These are phyloP conservation scores for Machimus rusticus DNA, from an alignment of 2,888 invertebrate genomes.

Conservation along the genomic window DNA sequence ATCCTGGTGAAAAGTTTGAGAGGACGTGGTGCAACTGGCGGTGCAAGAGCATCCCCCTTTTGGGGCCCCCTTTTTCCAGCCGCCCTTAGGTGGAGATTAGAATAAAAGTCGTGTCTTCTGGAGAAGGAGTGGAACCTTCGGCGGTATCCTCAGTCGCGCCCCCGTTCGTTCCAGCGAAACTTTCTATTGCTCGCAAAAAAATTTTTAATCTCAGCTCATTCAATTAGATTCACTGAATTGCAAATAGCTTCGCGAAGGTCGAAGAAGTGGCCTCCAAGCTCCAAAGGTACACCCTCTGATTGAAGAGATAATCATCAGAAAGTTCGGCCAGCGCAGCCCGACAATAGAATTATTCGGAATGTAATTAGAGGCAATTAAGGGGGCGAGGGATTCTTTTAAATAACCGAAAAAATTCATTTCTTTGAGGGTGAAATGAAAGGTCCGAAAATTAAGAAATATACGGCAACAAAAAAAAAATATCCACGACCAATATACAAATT, in stretches of 20 bases:
- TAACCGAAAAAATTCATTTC: conserved; percentile 5
- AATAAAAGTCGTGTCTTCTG: not conserved
- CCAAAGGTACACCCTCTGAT: not conserved
- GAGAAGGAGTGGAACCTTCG: not conserved
- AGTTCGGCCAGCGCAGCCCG: not conserved
- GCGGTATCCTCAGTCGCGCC: not conserved
- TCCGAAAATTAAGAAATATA: not conserved
- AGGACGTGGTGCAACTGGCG: not conserved
- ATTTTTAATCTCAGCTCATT: not conserved
- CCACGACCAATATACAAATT: not conserved
- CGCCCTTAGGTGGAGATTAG: not conserved
- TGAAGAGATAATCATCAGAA: not conserved
- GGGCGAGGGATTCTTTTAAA: conserved; percentile 4
- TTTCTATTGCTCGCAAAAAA: not conserved
- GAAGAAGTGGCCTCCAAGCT: not conserved
- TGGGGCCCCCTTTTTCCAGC: not conserved
- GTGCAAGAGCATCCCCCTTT: not conserved
- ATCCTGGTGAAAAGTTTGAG: not conserved
- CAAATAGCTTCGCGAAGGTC: not conserved
- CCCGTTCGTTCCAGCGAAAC: not conserved
- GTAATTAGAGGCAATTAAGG: conserved; percentile 23
- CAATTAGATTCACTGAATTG: not conserved
- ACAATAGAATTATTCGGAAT: conserved; percentile 26
- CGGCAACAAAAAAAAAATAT: not conserved
- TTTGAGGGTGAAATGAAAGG: not conserved